Evolutionary conservation across 2,113 vertebrate species (phyloP).

Genomic region (Polyodon spathula): DNA sequence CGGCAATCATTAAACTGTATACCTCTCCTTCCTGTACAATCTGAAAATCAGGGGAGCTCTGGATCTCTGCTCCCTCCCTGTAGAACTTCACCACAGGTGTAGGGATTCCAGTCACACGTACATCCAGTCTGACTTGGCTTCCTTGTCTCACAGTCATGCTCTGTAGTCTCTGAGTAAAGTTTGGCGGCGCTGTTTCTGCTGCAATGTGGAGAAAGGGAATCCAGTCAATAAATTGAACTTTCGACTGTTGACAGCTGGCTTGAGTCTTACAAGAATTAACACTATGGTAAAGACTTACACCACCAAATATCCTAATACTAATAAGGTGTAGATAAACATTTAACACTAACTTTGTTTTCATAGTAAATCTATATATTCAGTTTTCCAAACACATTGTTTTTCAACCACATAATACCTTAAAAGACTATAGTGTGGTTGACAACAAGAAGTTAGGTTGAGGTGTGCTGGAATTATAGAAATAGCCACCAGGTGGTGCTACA

Average conservation of each 20-base stretch:
- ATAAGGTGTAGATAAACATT: no score
- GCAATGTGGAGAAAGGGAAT: constrained; percentile 1
- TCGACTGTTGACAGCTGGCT: neutral
- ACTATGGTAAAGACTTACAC: no score
- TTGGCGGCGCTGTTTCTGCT: constrained; percentile 89
- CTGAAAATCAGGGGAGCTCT: constrained; percentile 92
- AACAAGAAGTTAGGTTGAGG: neutral
- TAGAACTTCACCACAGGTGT: constrained; percentile 95
- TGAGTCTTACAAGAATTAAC: no score
- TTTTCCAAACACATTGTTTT: no score
- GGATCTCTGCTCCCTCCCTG: constrained; percentile 95
- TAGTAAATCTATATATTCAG: no score
- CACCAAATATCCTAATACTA: no score
- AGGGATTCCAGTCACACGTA: constrained; percentile 90
- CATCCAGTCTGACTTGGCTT: constrained; percentile 87
- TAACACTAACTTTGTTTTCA: no score
- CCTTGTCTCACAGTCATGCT: constrained; percentile 85
- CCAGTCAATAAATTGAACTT: neutral
- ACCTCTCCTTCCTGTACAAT: constrained; percentile 86
- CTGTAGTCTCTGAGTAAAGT: constrained; percentile 88
- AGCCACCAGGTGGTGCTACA: neutral
- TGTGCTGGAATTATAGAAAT: neutral
- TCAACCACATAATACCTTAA: no score
- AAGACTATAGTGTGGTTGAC: neutral
- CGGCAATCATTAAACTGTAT: constrained; percentile 88